phyloP scores from a whole-genome alignment of 2,797 vertebrate genomes.

The Periophthalmus magnuspinnatus region DNA sequence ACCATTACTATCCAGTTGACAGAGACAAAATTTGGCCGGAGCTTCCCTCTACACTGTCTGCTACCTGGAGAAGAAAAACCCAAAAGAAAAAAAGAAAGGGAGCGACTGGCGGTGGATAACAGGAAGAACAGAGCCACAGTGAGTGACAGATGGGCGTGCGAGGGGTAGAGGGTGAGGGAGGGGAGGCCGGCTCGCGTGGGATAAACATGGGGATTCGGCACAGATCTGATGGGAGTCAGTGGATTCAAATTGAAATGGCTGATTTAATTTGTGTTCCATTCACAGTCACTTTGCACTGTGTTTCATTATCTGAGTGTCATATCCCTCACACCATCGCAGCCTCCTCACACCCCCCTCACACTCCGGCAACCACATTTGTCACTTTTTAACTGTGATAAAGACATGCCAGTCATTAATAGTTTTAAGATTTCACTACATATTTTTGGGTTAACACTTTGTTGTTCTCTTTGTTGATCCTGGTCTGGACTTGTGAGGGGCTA shows the following conservation, averaged over 20 bases:
- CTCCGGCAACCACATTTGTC: constrained; percentile 10
- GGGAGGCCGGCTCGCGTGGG: background rate
- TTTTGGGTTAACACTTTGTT: background rate
- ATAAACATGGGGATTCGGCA: constrained; percentile 42
- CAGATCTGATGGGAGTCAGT: constrained; percentile 45
- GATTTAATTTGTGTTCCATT: constrained; percentile 66
- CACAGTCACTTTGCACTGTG: constrained; percentile 63
- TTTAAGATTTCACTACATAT: background rate
- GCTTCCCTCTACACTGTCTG: constrained; percentile 9
- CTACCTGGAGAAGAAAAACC: constrained; percentile 33
- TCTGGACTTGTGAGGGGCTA: background rate
- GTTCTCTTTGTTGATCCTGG: background rate
- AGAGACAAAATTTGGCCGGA: background rate
- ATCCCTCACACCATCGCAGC: constrained; percentile 23
- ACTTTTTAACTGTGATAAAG: constrained; percentile 27
- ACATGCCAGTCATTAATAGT: constrained; percentile 11
- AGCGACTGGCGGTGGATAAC: constrained; percentile 24
- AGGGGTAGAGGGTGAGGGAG: constrained; percentile 8
- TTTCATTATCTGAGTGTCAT: constrained; percentile 64
- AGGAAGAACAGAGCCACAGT: constrained; percentile 34
- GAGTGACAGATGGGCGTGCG: constrained; percentile 45
- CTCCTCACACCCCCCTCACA: constrained; percentile 38
- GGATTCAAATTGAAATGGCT: constrained; percentile 63
- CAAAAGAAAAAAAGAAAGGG: constrained; percentile 28
- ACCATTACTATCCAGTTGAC: constrained; percentile 66